Conservation (phyloP, 2,797 vertebrate genomes). For the Pseudopleuronectes americanus region DNA sequence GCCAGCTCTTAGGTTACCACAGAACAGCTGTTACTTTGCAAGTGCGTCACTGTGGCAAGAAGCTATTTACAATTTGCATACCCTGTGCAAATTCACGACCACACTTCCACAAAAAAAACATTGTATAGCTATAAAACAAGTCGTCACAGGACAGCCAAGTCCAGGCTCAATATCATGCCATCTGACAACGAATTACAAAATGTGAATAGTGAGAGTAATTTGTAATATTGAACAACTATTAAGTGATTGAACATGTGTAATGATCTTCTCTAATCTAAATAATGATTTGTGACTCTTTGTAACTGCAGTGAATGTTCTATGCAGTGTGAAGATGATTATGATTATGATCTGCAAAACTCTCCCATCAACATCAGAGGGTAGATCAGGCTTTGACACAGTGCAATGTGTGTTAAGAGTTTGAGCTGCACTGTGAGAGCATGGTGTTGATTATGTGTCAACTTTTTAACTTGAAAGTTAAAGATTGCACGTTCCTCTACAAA, state of each 20-base stretch:
- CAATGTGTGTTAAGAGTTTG: neutral
- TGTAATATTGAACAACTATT: too few species aligned
- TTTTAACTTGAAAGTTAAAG: constrained; percentile 2
- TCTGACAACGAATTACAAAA: neutral
- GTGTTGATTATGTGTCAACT: neutral
- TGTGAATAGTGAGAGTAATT: too few species aligned
- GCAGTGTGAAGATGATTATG: neutral
- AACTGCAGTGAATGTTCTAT: too few species aligned
- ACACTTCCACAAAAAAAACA: constrained; percentile 41
- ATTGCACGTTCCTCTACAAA: neutral
- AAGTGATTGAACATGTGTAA: neutral
- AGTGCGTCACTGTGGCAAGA: constrained; percentile 71
- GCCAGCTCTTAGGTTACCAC: constrained; percentile 26
- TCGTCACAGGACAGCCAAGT: neutral
- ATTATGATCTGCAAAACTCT: neutral
- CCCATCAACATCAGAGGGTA: neutral
- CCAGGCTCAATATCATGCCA: neutral
- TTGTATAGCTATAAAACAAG: constrained; percentile 16
- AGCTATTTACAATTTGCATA: constrained; percentile 60
- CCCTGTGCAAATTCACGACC: constrained; percentile 37
- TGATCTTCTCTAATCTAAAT: neutral
- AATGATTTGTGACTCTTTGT: neutral
- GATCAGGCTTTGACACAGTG: neutral
- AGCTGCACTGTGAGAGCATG: neutral
- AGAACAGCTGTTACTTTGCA: constrained; percentile 65